Conservation (phyloP, 2,888 invertebrate species). For the Campopleginae sp. region DNA sequence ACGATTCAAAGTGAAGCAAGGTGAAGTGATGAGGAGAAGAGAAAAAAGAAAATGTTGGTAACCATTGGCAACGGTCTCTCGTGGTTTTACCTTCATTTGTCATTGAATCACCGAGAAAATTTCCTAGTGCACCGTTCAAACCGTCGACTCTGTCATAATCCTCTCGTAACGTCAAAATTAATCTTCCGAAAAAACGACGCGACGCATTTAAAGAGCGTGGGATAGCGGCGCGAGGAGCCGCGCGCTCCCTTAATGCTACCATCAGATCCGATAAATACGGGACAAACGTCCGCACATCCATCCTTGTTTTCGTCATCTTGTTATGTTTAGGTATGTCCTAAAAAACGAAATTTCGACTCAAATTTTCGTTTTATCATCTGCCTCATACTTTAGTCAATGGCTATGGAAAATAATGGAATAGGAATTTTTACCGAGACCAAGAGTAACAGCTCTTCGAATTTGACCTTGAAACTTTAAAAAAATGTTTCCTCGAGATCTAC, state of each 20-base stretch:
- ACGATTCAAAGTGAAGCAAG: conserved; percentile 30
- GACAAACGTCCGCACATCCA: conserved; percentile 59
- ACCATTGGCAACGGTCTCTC: conserved; percentile 58
- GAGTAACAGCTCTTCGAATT: too few relatives aligned
- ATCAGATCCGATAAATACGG: conserved; percentile 52
- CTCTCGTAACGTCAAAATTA: conserved; percentile 67
- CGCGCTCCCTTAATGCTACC: conserved; percentile 66
- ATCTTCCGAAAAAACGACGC: conserved; percentile 55
- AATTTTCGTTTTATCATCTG: background rate
- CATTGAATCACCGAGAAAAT: conserved; percentile 54
- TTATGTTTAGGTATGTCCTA: conserved; percentile 65
- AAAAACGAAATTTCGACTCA: background rate
- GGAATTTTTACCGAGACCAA: background rate
- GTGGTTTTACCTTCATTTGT: conserved; percentile 53
- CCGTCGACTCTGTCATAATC: conserved; percentile 67
- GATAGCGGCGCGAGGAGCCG: conserved; percentile 66
- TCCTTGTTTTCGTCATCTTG: conserved; percentile 61
- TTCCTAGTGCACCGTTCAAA: conserved; percentile 66
- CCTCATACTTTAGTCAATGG: background rate
- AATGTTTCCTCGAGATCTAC: too few relatives aligned
- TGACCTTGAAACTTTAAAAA: too few relatives aligned
- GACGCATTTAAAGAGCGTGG: conserved; percentile 57
- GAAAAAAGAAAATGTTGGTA: conserved; percentile 33
- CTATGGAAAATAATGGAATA: background rate
- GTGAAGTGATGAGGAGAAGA: conserved; percentile 9